These are phyloP conservation scores for Platalea minor DNA, from an alignment of 2,797 vertebrate genomes.

Conservation along the genomic window DNA sequence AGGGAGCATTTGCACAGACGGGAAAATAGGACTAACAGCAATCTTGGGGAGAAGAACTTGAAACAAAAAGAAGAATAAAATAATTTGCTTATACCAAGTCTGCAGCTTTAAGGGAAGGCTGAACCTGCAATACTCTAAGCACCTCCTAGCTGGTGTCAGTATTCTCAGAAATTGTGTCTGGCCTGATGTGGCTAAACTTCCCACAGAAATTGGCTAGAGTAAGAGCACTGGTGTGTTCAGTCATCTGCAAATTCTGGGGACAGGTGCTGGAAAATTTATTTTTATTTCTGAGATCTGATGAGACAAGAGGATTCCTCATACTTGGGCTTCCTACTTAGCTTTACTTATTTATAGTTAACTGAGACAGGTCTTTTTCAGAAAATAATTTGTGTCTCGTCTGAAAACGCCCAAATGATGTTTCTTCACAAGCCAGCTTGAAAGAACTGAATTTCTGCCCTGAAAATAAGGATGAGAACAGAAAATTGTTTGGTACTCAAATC, in stretches of 20 bases:
- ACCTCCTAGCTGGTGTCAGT: background rate
- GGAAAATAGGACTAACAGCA: background rate
- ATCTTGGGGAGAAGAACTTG: background rate
- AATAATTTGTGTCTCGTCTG: background rate
- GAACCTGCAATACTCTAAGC: background rate
- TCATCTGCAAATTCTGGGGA: background rate
- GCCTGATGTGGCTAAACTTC: background rate
- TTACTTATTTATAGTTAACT: background rate
- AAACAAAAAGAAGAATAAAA: background rate
- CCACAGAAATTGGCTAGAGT: background rate
- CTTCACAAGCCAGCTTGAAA: background rate
- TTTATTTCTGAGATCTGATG: background rate
- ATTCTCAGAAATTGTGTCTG: background rate
- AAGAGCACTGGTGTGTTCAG: background rate
- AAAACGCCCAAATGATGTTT: background rate
- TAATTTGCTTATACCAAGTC: background rate
- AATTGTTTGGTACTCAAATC: background rate
- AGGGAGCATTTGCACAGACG: background rate
- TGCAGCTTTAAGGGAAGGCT: background rate
- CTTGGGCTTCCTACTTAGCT: background rate
- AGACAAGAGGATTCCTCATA: background rate
- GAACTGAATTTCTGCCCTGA: background rate
- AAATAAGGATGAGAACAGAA: background rate
- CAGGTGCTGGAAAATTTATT: background rate
- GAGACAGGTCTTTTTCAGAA: background rate